These are phyloP conservation scores for Onthophagus taurus DNA, from an alignment of 1,140 invertebrate genomes.

Conservation along the genomic window DNA sequence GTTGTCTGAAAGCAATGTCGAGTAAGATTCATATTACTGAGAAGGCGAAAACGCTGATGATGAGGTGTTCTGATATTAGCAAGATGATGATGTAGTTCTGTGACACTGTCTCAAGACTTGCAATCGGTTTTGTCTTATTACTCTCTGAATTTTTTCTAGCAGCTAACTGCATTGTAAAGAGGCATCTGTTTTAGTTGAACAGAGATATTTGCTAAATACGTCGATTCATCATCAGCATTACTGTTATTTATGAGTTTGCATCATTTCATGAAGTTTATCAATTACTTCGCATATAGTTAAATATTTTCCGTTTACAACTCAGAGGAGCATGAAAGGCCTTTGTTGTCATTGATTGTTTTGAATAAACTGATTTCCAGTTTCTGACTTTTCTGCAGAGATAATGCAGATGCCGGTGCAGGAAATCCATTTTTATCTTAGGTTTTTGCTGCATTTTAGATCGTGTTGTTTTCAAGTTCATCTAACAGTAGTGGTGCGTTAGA, in stretches of 20 bases:
- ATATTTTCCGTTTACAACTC: constrained; percentile 17
- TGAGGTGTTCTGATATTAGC: constrained; percentile 11
- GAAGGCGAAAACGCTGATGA: constrained; percentile 11
- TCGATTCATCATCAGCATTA: constrained; percentile 18
- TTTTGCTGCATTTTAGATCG: constrained; percentile 14
- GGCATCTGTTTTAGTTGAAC: constrained; percentile 19
- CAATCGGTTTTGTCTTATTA: constrained; percentile 20
- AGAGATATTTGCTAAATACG: constrained; percentile 14
- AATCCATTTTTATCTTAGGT: constrained; percentile 14
- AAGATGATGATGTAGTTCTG: too few species aligned
- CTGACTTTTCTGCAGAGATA: constrained; percentile 15
- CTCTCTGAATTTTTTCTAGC: constrained; percentile 18
- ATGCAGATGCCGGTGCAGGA: constrained; percentile 19
- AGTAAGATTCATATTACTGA: constrained; percentile 8
- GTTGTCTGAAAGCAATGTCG: constrained; percentile 12
- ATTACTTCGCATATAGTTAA: constrained; percentile 17
- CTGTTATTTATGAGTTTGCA: constrained; percentile 15
- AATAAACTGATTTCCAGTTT: constrained; percentile 16
- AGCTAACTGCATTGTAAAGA: constrained; percentile 17
- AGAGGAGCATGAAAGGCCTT: constrained; percentile 11
- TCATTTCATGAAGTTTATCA: constrained; percentile 20
- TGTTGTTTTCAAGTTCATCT: constrained; percentile 32
- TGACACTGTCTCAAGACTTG: too few species aligned
- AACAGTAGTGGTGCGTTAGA: constrained; percentile 37
- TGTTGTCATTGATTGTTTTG: constrained; percentile 15